A percentile compares a stretch with the other conserved stretches of the same genome.
Conservation (phyloP, 2,797 vertebrate species). For the Urosaurus nigricauda region DNA sequence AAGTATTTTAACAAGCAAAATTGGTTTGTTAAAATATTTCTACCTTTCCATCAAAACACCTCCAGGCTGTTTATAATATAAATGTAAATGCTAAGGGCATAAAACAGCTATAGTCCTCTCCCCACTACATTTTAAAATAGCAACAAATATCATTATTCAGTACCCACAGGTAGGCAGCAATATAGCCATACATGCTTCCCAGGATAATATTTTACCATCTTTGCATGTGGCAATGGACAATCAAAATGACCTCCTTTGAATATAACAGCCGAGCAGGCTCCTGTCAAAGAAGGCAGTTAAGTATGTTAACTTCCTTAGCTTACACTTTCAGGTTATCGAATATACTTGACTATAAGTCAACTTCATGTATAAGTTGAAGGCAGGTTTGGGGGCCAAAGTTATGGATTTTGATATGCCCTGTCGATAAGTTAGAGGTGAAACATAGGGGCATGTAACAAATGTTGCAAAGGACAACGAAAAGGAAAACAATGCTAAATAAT, state of each 20-base stretch:
- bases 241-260: too few relatives aligned
- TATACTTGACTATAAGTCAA: too few relatives aligned
- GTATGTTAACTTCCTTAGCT: background rate
- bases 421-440: too few relatives aligned
- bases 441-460: too few relatives aligned
- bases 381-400: too few relatives aligned
- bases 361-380: too few relatives aligned
- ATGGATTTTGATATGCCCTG: too few relatives aligned
- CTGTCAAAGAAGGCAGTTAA: background rate
- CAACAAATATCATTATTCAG: slow-evolving; percentile 1
- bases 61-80: background rate
- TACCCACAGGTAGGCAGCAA: background rate
- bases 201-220: background rate
- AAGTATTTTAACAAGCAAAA: background rate
- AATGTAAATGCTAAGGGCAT: background rate
- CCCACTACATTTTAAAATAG: background rate
- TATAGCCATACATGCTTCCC: background rate
- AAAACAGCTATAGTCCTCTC: background rate
- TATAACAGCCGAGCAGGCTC: background rate
- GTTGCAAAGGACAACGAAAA: too few relatives aligned
- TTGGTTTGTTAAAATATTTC: background rate
- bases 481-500: too few relatives aligned
- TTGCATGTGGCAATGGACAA: too few relatives aligned
- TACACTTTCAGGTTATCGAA: background rate
- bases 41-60: background rate